Conservation (phyloP, 2,797 vertebrate genomes). For the Acrossocheilus fasciatus region DNA sequence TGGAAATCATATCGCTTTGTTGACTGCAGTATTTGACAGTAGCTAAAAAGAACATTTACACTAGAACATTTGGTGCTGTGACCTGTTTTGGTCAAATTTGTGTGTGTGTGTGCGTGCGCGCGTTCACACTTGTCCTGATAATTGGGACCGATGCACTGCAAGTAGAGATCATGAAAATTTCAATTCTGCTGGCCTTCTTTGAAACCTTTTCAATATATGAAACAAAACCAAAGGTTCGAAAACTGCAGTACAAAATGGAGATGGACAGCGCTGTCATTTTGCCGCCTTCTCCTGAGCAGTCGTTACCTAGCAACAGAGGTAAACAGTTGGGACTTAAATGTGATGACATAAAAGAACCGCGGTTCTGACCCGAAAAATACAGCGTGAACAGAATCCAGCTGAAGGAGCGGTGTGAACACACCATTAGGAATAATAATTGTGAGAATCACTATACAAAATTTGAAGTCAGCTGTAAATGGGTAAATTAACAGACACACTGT, state of each 20-base stretch:
- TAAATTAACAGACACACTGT: too few relatives aligned
- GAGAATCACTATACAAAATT: not conserved
- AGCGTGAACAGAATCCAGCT: not conserved
- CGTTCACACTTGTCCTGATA: not conserved
- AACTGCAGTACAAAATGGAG: not conserved
- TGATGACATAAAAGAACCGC: not conserved
- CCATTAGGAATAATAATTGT: not conserved
- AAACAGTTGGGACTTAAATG: not conserved
- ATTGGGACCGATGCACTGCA: not conserved
- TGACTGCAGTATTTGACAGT: not conserved
- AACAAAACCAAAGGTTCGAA: not conserved
- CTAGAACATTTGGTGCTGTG: not conserved
- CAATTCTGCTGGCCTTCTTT: not conserved
- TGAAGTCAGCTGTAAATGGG: not conserved
- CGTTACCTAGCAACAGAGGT: not conserved
- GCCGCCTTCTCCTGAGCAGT: not conserved
- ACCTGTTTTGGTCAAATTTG: too few relatives aligned
- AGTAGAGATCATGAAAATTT: not conserved
- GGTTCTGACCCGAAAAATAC: not conserved
- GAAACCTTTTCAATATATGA: not conserved
- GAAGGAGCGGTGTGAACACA: not conserved
- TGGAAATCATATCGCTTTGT: not conserved
- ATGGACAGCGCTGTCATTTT: not conserved
- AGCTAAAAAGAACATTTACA: not conserved
- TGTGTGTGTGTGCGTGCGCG: too few relatives aligned